These are phyloP conservation scores for Stenoptilia bipunctidactyla DNA, from an alignment of 2,888 invertebrate species.

Conservation along the genomic window DNA sequence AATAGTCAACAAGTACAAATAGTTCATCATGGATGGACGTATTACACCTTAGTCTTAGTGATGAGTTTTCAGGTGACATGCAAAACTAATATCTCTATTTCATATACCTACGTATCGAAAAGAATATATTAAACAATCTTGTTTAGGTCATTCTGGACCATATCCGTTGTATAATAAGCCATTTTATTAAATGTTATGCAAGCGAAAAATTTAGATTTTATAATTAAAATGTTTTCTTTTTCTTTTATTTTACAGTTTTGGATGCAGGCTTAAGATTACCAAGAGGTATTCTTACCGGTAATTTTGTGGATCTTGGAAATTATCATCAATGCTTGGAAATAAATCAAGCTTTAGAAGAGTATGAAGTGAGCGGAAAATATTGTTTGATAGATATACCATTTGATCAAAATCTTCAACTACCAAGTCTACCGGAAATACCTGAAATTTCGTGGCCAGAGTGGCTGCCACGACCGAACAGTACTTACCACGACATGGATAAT, in stretches of 20 bases:
- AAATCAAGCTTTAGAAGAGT: constrained; percentile 16
- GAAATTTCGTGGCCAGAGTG: constrained; percentile 16
- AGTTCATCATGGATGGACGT: no score
- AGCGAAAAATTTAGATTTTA: no score
- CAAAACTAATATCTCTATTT: no score
- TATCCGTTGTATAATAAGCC: no score
- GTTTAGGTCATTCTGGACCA: no score
- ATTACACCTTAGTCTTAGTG: no score
- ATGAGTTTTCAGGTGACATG: no score
- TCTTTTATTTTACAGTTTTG: background rate
- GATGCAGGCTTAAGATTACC: constrained; percentile 18
- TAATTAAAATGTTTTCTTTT: no score
- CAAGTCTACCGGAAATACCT: constrained; percentile 15
- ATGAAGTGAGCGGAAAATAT: constrained; percentile 36
- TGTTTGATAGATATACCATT: constrained; percentile 36
- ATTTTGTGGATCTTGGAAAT: constrained; percentile 15
- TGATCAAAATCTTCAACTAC: constrained; percentile 20
- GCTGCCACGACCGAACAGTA: constrained; percentile 4
- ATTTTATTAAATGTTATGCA: no score
- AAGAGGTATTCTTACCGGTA: constrained; percentile 14
- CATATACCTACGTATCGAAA: background rate
- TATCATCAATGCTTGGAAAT: constrained; percentile 18
- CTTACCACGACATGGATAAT: background rate
- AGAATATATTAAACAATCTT: no score
- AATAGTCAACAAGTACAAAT: no score